phyloP scores from a whole-genome alignment of 2,888 invertebrate species.

The Drosophila cyrtoloma region DNA sequence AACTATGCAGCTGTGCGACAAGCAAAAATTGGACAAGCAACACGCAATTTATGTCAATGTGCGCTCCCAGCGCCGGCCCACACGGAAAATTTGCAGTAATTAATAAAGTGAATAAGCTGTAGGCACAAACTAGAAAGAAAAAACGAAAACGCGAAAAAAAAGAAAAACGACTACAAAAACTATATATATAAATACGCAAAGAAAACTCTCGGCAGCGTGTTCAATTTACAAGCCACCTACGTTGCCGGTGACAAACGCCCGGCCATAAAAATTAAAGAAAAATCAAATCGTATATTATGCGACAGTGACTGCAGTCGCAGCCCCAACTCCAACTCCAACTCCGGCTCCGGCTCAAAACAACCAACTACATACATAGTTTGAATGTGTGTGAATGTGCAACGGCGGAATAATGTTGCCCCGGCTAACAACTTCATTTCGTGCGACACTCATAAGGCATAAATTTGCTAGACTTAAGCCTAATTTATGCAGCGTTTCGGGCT shows the following conservation, averaged over 20 bases:
- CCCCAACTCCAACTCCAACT: conserved; percentile 2
- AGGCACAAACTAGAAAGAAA: conserved; percentile 33
- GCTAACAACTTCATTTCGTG: conserved; percentile 85
- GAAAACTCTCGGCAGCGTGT: conserved; percentile 64
- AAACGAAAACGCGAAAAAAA: background rate
- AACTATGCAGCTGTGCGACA: conserved; percentile 80
- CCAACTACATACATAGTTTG: background rate
- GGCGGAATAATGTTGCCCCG: conserved; percentile 82
- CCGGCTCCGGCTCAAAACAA: conserved; percentile 7
- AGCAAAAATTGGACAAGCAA: conserved; percentile 81
- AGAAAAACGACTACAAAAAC: conserved; percentile 5
- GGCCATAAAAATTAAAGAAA: conserved; percentile 79
- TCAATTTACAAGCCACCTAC: conserved; percentile 78
- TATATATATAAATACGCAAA: background rate
- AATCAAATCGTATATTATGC: conserved; percentile 78
- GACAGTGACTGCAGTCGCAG: conserved; percentile 9
- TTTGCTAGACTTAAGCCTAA: conserved; percentile 84
- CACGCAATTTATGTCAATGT: conserved; percentile 82
- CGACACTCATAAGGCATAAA: conserved; percentile 83
- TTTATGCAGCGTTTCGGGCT: conserved; percentile 78
- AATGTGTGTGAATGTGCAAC: background rate
- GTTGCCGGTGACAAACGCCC: conserved; percentile 73
- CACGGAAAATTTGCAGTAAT: conserved; percentile 78
- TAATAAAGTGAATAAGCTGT: conserved; percentile 64
- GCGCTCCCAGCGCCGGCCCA: conserved; percentile 73